Evolutionary conservation across 2,797 vertebrate genomes (phyloP).

Genomic region (Neomorphus geoffroyi): DNA sequence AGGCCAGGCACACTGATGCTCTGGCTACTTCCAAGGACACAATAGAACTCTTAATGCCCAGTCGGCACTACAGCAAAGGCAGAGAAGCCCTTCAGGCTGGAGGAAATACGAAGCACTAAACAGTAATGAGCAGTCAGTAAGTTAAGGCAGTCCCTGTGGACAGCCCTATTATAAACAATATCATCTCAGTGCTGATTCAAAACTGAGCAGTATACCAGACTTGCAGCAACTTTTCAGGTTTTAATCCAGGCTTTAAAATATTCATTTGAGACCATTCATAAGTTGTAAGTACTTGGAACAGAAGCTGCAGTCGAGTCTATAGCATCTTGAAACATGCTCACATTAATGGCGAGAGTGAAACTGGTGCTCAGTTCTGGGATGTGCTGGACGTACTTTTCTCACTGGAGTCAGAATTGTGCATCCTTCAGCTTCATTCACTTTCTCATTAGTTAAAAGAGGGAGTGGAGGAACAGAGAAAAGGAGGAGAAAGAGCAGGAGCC

Average conservation of each 20-base stretch:
- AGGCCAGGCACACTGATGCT: not conserved
- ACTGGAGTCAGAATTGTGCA: not conserved
- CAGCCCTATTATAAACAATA: not conserved
- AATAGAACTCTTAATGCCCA: not conserved
- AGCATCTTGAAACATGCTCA: not conserved
- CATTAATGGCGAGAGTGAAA: not conserved
- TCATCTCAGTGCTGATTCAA: not conserved
- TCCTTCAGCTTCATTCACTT: not conserved
- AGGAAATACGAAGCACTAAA: not conserved
- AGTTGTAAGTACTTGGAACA: not conserved
- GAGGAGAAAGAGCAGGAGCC: not conserved
- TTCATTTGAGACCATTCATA: not conserved
- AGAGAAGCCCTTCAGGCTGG: not conserved
- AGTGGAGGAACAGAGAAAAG: not conserved
- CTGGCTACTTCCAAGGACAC: not conserved
- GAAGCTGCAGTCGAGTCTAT: not conserved
- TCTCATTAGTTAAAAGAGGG: not conserved
- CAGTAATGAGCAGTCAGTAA: not conserved
- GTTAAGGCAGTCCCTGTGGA: not conserved
- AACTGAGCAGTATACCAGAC: not conserved
- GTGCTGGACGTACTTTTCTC: not conserved
- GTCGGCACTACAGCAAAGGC: not conserved
- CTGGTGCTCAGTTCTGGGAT: accelerated
- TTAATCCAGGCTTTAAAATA: not conserved
- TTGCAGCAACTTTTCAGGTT: not conserved